Evolutionary conservation across 1,140 invertebrate genomes (phyloP), one percentile per base, ranked within the genome.

Genomic region (Macrobrachium rosenbergii): DNA sequence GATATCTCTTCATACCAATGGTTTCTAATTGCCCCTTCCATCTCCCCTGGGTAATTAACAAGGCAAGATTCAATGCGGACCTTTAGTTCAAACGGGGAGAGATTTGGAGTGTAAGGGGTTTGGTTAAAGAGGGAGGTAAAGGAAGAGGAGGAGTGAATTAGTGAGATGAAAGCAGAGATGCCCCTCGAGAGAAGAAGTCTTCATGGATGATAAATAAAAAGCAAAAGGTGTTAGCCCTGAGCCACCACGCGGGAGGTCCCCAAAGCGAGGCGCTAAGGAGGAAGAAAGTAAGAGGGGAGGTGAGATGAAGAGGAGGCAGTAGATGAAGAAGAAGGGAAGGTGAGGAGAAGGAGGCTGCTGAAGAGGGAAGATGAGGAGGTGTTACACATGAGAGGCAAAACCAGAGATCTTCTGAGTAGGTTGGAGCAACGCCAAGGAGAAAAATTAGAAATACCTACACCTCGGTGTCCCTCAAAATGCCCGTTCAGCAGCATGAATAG

Each of bases 41-140:
- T 37, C 28, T 37, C 28, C 28, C 28, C 28, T n/a, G 23, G 72
- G 63, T 14, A 23, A 11, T 73, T 73, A 43, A 73, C 16, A 21
- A 73, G 6, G 69, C 0, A 17, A 37, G 43, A 23, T 64, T 17
- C 21, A 21, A 19, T 17, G 2, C 17, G 16, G 63, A 19, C 17
- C 21, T 17, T 64, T 2, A 19, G 63, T 64, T 5, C 52, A 82
- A 64, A 64, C 62, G 69, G 80, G 45, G 64, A 16, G 80, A 79
- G 19, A 8, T 10, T 72, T 45, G 21, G 77, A 79, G 45, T 21
- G 59, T 8, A 58, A 23, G 58, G n/a, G 59, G 21, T 43, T 59
- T 43, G 59, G 37, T 59, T n/a, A 82, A 37, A 82, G 77, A 69
- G 43, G 21, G 80, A 69, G 63, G 43, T 28, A 21, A 37, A 45